Conservation (phyloP, 2,113 vertebrate species). For the Hystrix cristata region DNA sequence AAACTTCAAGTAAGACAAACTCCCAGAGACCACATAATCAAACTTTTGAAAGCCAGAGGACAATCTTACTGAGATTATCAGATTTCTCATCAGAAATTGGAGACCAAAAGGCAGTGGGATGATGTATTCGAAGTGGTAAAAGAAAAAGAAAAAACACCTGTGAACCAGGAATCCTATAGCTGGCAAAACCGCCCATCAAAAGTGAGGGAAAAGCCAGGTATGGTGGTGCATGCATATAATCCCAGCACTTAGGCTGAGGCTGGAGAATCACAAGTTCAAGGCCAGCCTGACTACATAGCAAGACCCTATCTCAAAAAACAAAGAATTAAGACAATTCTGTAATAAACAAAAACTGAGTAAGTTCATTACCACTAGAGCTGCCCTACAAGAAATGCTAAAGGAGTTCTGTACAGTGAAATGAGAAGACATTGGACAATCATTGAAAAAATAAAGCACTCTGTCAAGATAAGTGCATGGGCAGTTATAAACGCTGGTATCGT, state of each 20-base stretch:
- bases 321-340: neutral
- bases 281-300: neutral
- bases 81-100: neutral
- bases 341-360: neutral
- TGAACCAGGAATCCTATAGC: neutral
- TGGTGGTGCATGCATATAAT: neutral
- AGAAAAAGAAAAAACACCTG: neutral
- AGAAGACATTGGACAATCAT: neutral
- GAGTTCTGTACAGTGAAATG: neutral
- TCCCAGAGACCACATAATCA: too few relatives aligned
- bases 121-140: neutral
- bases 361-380: neutral
- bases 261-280: neutral
- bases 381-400: neutral
- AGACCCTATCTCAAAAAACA: neutral
- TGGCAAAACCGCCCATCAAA: neutral
- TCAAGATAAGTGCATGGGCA: neutral
- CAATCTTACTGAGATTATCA: neutral
- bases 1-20: neutral
- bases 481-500: neutral
- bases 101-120: neutral
- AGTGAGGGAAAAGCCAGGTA: neutral
- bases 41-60: neutral
- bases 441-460: neutral
- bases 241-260: neutral